These are phyloP conservation scores for Psittacula cyanocephala DNA, from an alignment of 2,113 vertebrate genomes.

Conservation along the genomic window DNA sequence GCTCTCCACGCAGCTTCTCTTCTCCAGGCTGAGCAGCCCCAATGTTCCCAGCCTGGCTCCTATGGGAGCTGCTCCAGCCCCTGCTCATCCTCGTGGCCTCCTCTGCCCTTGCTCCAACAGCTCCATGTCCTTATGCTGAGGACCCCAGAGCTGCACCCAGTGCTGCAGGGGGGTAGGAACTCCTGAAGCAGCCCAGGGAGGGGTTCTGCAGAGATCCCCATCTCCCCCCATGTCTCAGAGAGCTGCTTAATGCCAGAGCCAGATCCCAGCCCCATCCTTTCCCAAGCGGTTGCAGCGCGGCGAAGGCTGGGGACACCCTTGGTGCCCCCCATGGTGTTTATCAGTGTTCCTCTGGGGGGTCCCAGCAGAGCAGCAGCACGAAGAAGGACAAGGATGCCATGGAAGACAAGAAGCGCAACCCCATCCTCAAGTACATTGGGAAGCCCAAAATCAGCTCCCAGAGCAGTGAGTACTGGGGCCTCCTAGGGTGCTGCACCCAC, in stretches of 20 bases:
- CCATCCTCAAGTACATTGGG: slow-evolving; percentile 93
- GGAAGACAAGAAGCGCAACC: slow-evolving; percentile 90
- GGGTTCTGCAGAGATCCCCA: background rate
- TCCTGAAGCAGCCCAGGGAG: too few species aligned
- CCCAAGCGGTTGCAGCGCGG: accelerated
- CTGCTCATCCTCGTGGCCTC: background rate
- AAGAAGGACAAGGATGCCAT: slow-evolving; percentile 84
- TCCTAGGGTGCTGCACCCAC: background rate
- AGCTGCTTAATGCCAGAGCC: background rate
- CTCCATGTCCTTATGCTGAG: background rate
- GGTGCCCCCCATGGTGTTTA: accelerated
- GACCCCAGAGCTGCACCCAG: background rate
- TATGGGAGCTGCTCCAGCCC: too few species aligned
- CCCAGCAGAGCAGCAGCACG: slow-evolving; percentile 79
- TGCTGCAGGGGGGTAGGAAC: background rate
- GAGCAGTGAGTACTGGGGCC: slow-evolving; percentile 81
- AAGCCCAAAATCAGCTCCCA: slow-evolving; percentile 88
- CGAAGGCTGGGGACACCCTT: accelerated
- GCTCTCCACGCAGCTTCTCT: too few species aligned
- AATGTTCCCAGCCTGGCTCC: too few species aligned
- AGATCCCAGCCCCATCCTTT: background rate
- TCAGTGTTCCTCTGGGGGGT: background rate
- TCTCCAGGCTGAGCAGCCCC: too few species aligned
- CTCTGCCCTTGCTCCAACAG: background rate
- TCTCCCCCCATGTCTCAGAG: accelerated